Conservation (phyloP, 2,797 vertebrate species). For the Pempheris klunzingeri region DNA sequence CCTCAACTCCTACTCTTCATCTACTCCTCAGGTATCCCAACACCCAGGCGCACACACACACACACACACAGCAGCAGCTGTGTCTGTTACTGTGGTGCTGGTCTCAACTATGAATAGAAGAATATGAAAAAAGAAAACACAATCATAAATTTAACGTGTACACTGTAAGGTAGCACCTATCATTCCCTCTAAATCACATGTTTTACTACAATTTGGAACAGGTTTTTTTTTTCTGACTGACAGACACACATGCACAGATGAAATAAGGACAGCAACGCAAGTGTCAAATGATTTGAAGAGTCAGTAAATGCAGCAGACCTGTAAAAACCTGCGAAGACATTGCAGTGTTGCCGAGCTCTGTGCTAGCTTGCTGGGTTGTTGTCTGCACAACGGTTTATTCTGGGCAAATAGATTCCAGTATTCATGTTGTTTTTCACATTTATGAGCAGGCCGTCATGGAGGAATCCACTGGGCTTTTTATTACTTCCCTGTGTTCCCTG, state of each 20-base stretch:
- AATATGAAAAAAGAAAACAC: conserved; percentile 21
- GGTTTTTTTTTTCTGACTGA: conserved; percentile 57
- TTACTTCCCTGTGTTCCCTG: conserved; percentile 62
- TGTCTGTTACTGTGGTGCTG: conserved; percentile 17
- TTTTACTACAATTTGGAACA: conserved; percentile 43
- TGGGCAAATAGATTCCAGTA: conserved; percentile 66
- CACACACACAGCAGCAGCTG: conserved; percentile 30
- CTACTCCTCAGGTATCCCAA: conserved; percentile 44
- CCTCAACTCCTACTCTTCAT: conserved; percentile 56
- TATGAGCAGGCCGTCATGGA: conserved; percentile 63
- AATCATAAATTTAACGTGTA: conserved; percentile 32
- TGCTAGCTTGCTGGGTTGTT: conserved; percentile 40
- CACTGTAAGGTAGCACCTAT: background rate
- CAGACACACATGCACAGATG: conserved; percentile 35
- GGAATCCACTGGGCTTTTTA: conserved; percentile 69
- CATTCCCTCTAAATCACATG: conserved; percentile 35
- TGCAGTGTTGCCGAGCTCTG: conserved; percentile 38
- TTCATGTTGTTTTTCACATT: conserved; percentile 75
- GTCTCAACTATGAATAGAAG: conserved; percentile 40
- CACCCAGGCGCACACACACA: conserved; percentile 16
- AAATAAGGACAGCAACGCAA: conserved; percentile 39
- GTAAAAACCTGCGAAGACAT: conserved; percentile 47
- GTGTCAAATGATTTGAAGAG: conserved; percentile 51
- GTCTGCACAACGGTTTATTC: conserved; percentile 69
- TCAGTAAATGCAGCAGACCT: conserved; percentile 44